These are phyloP conservation scores for Diploptera punctata DNA, from an alignment of 2,888 invertebrate species.

Conservation along the genomic window DNA sequence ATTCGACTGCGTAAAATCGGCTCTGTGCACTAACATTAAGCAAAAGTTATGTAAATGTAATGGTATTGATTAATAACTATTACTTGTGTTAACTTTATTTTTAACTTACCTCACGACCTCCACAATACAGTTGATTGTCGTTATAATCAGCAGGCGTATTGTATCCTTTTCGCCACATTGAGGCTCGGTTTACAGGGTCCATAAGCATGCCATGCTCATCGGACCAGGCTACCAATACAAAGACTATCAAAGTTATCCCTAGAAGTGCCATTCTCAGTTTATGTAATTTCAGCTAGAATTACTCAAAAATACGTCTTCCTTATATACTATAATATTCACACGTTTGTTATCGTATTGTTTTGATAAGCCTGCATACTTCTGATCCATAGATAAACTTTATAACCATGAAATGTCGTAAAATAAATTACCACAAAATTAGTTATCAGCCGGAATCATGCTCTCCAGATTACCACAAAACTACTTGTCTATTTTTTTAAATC, in stretches of 20 bases:
- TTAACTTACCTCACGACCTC: constrained; percentile 50
- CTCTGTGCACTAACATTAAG: too few species aligned
- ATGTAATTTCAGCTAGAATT: too few species aligned
- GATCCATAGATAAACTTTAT: background rate
- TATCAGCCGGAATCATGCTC: background rate
- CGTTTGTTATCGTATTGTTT: background rate
- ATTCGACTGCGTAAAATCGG: too few species aligned
- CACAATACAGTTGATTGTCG: constrained; percentile 62
- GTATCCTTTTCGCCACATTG: constrained; percentile 60
- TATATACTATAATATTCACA: background rate
- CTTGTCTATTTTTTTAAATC: too few species aligned
- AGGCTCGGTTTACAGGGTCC: constrained; percentile 60
- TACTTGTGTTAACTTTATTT: too few species aligned
- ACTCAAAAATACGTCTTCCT: background rate
- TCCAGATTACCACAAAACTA: background rate
- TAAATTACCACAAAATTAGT: background rate
- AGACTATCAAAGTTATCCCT: background rate
- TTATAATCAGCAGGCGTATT: constrained; percentile 59
- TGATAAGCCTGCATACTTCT: background rate
- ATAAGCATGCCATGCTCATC: constrained; percentile 62
- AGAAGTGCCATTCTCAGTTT: background rate
- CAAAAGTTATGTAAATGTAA: too few species aligned
- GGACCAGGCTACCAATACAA: background rate
- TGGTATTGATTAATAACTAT: too few species aligned
- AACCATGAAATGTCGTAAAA: background rate